Evolutionary conservation across 37 sponge, comb jelly and placozoan genomes (phyloP).

Genomic region (Aplysina aerophoba): DNA sequence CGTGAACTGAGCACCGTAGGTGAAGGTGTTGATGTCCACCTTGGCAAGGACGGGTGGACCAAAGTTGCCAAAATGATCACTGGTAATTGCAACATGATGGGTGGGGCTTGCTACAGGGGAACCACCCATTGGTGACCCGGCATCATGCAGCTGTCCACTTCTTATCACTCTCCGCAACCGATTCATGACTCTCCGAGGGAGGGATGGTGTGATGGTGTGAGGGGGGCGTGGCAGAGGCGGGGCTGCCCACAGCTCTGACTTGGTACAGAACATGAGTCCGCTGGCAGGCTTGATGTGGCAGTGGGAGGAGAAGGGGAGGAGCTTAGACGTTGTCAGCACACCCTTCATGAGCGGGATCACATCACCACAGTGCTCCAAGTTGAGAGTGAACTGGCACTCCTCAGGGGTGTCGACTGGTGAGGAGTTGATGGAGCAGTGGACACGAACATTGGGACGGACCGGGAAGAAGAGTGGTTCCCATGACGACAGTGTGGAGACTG

Average conservation of each 20-base stretch:
- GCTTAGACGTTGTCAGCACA: neutral
- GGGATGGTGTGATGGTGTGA: too few relatives aligned
- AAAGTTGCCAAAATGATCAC: too few relatives aligned
- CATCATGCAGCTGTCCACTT: constrained; percentile 12
- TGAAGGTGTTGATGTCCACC: neutral
- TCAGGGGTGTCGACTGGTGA: neutral
- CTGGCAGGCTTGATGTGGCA: neutral
- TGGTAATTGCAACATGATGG: neutral
- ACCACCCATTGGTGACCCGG: neutral
- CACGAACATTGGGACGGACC: constrained; percentile 10
- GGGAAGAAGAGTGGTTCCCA: constrained; percentile 39
- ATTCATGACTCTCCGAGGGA: too few relatives aligned
- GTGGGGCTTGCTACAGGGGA: neutral
- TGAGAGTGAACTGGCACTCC: constrained; percentile 27
- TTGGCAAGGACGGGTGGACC: neutral
- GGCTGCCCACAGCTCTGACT: neutral
- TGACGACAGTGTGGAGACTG: neutral
- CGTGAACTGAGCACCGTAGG: neutral
- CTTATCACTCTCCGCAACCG: too few relatives aligned
- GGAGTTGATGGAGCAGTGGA: constrained; percentile 37
- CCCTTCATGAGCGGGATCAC: constrained; percentile 40
- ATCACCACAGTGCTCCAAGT: constrained; percentile 41
- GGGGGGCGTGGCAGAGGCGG: too few relatives aligned
- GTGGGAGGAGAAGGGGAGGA: neutral
- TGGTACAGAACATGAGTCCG: neutral